Base-by-base conservation (phyloP, 2,797 vertebrate genomes). In the Lutjanus argentimaculatus region DNA sequence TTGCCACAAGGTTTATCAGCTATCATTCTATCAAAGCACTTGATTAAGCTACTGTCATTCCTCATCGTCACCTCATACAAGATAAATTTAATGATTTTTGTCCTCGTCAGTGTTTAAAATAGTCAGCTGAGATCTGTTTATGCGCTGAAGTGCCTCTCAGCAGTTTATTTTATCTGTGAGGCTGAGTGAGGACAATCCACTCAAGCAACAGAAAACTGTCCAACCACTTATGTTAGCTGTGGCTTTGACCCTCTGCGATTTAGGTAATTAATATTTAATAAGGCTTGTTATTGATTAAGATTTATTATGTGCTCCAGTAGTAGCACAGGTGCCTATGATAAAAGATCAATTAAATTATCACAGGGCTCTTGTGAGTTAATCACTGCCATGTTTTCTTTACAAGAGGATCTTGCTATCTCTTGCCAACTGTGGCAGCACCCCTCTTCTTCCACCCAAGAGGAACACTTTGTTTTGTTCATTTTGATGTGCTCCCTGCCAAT, bases 51-150 rank as follows among this genome's bases (percentile, higher is more conserved):
- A 13, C 72, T 75, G 25, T 48, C 70, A 68, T 78, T 79, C 49
- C n/a, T 83, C 52, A 30, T 76, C 51, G 10, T 72, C 71, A 51
- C 64, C 30, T 79, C 66, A 59, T 69, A 43, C 49, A 67, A 21
- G 72, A 65, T 66, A 48, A 67, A 58, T 69, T 6, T 17, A 61
- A 36, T 36, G 30, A 36, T 36, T 74, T 70, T 48, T 53, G 13
- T 83, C 67, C 52, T 63, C 43, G 30, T 2, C 14, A 45, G 45
- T 19, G 42, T 77, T 64, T 62, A 58, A 87, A 90, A 75, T 73
- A 75, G 65, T 74, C 21, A 9, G 72, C 17, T 49, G 21, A 70
- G 65, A 49, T 79, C 66, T 85, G 83, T 88, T 85, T 82, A 77
- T 75, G 46, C 16, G 42, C 8, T 68, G 68, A 80, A 62, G 3